These are phyloP conservation scores for Bubo blakistoni DNA, from an alignment of 2,113 vertebrate species.

Conservation along the genomic window DNA sequence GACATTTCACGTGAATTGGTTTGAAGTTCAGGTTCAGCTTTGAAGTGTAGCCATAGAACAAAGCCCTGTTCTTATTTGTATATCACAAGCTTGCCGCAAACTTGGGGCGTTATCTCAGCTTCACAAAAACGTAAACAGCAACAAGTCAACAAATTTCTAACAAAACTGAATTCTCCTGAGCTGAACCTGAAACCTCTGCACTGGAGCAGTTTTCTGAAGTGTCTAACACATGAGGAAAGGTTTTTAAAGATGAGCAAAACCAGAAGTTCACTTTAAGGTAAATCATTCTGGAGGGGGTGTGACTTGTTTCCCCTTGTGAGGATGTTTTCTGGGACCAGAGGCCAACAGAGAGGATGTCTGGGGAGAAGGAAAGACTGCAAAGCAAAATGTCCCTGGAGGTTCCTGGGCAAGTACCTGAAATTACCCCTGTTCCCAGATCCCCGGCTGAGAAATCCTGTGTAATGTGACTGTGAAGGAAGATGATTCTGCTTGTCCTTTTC, in stretches of 20 bases:
- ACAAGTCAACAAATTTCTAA: neutral
- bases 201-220: neutral
- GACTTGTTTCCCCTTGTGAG: neutral
- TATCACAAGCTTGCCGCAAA: neutral
- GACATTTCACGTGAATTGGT: fast-evolving
- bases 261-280: neutral
- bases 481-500: neutral
- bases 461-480: neutral
- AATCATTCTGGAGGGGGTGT: neutral
- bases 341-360: fast-evolving
- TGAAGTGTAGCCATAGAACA: neutral
- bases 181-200: neutral
- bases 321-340: neutral
- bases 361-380: neutral
- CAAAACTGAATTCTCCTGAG: neutral
- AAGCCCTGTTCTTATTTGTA: fast-evolving
- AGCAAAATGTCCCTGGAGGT: neutral
- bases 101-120: neutral
- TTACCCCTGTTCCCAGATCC: fast-evolving
- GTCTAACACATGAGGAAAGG: neutral
- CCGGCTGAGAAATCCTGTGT: neutral
- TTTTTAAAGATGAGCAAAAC: neutral
- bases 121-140: neutral
- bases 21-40: neutral
- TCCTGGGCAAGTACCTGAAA: neutral